Evolutionary conservation across 1,140 invertebrate genomes (phyloP), one percentile per base, ranked within the genome.

Genomic region (Charaxes varanes): DNA sequence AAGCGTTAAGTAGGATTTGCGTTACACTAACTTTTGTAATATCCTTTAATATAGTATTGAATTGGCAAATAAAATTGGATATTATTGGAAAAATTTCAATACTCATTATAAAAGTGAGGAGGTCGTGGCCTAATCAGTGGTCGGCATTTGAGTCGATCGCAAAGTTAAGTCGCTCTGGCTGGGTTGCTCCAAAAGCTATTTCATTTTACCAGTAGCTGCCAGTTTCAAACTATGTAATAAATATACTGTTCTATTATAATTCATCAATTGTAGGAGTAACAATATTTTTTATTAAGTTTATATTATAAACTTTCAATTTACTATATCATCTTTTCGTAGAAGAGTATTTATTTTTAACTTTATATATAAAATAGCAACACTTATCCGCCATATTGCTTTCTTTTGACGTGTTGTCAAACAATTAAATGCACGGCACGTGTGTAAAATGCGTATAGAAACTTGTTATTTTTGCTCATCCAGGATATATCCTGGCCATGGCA

Each of bases 401-500:
- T 64, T 62, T 56, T 65, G 55, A 65, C 52, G 69, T 68, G 56
- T 57, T 62, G 60, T 62, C 58, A 62, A 66, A 58, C 30, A 56
- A 69, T 17, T 34, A 62, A 61, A 67, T n/a, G n/a, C n/a, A 65
- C 69, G 66, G 73, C 73, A 78, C 73, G 74, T 79, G 70, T 70
- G 49, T n/a, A 62, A 69, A 71, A 94, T 95, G 93, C 91, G 93
- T 86, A 94, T 95, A 48, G 92, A 94, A 86, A 90, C 90, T 60
- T 95, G 93, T 88, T 94, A 94, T 86, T 94, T 95, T 81, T 95
- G 93, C 78, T 94, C 93, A 1, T 94, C 92, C 53, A 88, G 91
- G 73, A 89, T 95, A 72, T 95, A 91, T 86, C 93, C 93, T 51
- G 93, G 93, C 36, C 93, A 95, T 69, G 93, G 93, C 8, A 93